Percentiles rank a stretch among this genome's conserved stretches.
These are phyloP conservation scores for Girardia tigrina DNA, from an alignment of 2,888 invertebrate genomes.

Conservation along the genomic window DNA sequence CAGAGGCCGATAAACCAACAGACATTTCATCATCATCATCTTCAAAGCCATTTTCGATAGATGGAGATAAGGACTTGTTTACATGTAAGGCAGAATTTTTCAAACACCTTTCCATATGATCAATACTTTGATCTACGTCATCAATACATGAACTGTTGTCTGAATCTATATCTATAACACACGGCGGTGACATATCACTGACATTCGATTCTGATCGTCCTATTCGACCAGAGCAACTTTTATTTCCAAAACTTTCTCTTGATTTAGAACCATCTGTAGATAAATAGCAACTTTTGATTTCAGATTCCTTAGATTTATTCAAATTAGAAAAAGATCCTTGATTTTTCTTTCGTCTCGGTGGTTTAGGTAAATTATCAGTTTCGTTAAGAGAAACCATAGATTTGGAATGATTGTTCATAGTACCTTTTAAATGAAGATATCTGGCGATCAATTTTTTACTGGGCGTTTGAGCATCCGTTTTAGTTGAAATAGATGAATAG, in stretches of 20 bases:
- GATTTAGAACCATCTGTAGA: too few species aligned
- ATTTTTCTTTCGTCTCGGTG: not conserved
- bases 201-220: not conserved
- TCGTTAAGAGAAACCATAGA: not conserved
- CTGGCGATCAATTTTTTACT: not conserved
- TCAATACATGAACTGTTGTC: not conserved
- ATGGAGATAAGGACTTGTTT: not conserved
- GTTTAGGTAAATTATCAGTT: not conserved
- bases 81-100: not conserved
- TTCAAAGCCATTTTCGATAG: not conserved
- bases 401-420: not conserved
- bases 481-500: not conserved
- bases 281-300: not conserved
- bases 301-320: not conserved
- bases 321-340: not conserved
- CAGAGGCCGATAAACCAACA: not conserved
- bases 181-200: not conserved
- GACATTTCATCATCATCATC: not conserved
- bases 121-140: not conserved
- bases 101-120: not conserved
- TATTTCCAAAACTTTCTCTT: constrained; percentile 8
- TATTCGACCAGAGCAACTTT: not conserved
- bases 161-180: not conserved
- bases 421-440: not conserved
- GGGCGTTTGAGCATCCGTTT: not conserved